Base-by-base conservation (phyloP, 2,113 vertebrate genomes). In the Odontesthes bonariensis region DNA sequence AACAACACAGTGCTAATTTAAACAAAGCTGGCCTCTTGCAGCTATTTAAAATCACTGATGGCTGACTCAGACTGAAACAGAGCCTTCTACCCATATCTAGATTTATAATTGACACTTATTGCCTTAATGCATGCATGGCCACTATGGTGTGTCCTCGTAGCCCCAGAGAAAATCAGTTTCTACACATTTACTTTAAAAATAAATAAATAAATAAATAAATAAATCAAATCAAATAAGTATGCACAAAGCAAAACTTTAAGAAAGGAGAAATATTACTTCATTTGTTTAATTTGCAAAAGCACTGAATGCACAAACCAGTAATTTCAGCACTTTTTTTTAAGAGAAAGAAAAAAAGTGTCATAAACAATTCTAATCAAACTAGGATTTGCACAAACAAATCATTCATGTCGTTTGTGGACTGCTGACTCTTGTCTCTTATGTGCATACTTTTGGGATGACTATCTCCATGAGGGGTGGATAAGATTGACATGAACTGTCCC, bases 401-500 rank as follows among this genome's bases (percentile, higher is more conserved):
- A 9, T 10, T 77, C 57, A 77, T 19, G 6, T 10, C 6, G 23
- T 62, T 38, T 16, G 7, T 0, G 27, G 54, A 71, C 54, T 75
- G 49, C 61, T 60, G 75, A 64, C 38, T 77, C 1, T 27, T 63
- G 69, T 65, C 47, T 60, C 23, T 2, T 54, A 52, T 64, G 46
- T 79, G 69, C 53, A 20, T 83, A 63, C 68, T 80, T 89, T 20
- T 80, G 82, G 82, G 65, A 56, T 80, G 57, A 62, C 58, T 64
- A 58, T 82, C 83, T 84, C 23, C 81, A 68, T 86, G 80, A 88
- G 86, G 87, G 90, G 80, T 80, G 79, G 80, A 83, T 20, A 71
- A 64, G 73, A 74, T 81, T 73, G 84, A 89, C 75, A 82, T 87
- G 77, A 83, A 89, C 88, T 90, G 89, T 87, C 85, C 75, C 83